Conservation (phyloP, 2,888 invertebrate genomes). For the Xestia ashworthii region DNA sequence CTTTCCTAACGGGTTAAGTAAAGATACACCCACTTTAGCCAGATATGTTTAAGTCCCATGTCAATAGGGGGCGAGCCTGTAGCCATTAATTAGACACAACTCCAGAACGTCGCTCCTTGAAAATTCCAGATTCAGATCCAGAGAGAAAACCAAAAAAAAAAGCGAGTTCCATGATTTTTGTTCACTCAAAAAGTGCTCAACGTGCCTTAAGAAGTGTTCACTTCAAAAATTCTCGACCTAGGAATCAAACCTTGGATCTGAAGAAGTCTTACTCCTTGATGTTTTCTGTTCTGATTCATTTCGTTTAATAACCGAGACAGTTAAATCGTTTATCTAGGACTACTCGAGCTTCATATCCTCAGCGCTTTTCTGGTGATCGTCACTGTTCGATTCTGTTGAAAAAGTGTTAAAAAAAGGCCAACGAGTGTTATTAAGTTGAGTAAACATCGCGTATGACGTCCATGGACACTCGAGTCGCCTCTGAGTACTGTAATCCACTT, state of each 20-base stretch:
- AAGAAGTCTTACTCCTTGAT: neutral
- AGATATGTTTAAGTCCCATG: neutral
- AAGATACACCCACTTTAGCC: neutral
- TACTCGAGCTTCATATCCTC: neutral
- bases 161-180: too few species aligned
- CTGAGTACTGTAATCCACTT: slow-evolving; percentile 67
- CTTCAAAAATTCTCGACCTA: neutral
- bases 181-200: too few species aligned
- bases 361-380: neutral
- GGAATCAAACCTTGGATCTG: neutral
- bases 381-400: neutral
- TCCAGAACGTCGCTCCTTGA: neutral
- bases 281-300: neutral
- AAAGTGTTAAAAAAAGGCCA: neutral
- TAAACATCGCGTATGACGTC: slow-evolving; percentile 62
- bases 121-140: neutral
- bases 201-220: too few species aligned
- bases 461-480: slow-evolving; percentile 58
- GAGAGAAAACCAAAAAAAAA: neutral
- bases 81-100: neutral
- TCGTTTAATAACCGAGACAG: neutral
- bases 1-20: neutral
- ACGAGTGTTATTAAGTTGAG: slow-evolving; percentile 49
- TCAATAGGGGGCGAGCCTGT: neutral
- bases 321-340: neutral